Evolutionary conservation across 2,113 vertebrate species (phyloP).

Genomic region (Phaethon lepturus): DNA sequence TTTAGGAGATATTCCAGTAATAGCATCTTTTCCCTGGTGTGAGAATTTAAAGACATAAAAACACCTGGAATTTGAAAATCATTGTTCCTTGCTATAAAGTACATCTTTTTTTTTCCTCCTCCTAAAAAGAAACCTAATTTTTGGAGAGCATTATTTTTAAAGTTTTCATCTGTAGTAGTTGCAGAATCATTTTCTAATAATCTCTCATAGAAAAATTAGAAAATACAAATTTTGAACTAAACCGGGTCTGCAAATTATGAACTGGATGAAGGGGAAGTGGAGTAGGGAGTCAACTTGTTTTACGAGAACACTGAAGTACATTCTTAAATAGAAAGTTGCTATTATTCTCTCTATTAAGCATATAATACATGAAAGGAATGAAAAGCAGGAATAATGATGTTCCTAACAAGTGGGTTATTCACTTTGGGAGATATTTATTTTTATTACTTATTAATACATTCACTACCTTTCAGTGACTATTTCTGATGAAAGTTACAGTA

Average conservation of each 20-base stretch:
- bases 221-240: neutral
- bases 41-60: neutral
- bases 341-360: neutral
- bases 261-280: neutral
- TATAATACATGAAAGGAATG: neutral
- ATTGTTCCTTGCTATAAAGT: neutral
- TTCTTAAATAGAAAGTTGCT: neutral
- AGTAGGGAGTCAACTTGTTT: neutral
- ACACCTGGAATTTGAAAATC: neutral
- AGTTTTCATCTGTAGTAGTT: neutral
- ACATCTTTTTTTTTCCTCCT: accelerated
- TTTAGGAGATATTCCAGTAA: neutral
- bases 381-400: neutral
- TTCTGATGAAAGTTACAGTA: neutral
- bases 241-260: neutral
- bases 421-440: neutral
- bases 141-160: neutral
- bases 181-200: neutral
- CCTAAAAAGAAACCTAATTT: neutral
- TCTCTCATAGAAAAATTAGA: neutral
- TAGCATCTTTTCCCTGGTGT: neutral
- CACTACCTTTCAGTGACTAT: neutral
- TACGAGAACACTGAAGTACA: neutral
- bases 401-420: neutral
- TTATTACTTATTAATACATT: neutral